Conservation (phyloP, 1,140 invertebrate species). For the Lepidotrigona ventralis region DNA sequence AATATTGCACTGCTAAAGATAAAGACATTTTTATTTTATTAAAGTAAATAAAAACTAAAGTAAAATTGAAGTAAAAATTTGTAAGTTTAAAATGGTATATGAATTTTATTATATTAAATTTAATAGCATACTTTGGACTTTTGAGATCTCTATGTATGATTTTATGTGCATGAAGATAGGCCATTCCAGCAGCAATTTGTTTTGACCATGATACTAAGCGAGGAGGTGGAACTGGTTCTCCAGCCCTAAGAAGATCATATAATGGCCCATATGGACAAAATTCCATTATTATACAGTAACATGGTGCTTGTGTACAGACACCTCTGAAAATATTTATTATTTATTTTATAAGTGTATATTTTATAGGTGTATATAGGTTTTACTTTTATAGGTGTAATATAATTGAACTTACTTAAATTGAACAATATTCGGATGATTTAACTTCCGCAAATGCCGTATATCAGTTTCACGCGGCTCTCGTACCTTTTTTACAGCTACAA, state of each 20-base stretch:
- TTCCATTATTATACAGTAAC: conserved; percentile 98
- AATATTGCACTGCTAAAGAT: not conserved
- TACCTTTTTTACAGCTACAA: conserved; percentile 98
- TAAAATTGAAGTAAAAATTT: not conserved
- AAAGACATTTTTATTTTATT: not conserved
- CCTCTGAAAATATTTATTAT: conserved; percentile 83
- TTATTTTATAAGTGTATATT: conserved; percentile 10
- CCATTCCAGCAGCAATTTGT: conserved; percentile 97
- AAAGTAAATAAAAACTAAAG: not conserved
- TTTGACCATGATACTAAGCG: conserved; percentile 95
- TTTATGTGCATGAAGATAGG: conserved; percentile 96
- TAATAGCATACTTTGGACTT: conserved; percentile 92
- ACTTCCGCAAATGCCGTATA: conserved; percentile 94
- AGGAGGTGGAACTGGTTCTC: conserved; percentile 89
- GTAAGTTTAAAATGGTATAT: not conserved
- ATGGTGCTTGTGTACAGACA: conserved; percentile 95
- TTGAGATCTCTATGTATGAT: conserved; percentile 99
- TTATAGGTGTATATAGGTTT: not conserved
- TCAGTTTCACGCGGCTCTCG: conserved; percentile 96
- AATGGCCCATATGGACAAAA: conserved; percentile 97
- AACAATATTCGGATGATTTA: conserved; percentile 98
- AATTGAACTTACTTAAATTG: conserved; percentile 89
- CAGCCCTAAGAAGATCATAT: conserved; percentile 92
- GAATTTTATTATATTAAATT: conserved; percentile 15
- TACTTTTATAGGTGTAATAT: not conserved